These are phyloP conservation scores for Saguinus midas DNA, from an alignment of 2,113 vertebrate genomes.

Conservation along the genomic window DNA sequence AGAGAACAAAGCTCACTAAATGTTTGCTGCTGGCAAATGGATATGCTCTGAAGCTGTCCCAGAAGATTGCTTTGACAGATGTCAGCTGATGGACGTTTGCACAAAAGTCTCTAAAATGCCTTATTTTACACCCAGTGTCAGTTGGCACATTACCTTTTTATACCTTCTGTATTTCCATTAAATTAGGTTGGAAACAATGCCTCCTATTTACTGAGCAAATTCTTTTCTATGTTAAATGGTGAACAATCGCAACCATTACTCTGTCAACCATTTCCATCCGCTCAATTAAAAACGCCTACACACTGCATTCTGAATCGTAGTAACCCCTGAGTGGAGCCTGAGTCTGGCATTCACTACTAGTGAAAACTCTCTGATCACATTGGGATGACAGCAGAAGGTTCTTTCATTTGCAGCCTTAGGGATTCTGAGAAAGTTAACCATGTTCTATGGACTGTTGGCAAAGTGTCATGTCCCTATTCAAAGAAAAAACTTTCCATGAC, in stretches of 20 bases:
- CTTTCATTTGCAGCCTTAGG: neutral
- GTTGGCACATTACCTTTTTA: slow-evolving; percentile 68
- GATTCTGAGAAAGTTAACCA: neutral
- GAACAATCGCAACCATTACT: slow-evolving; percentile 70
- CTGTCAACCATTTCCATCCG: slow-evolving; percentile 54
- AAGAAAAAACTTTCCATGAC: neutral
- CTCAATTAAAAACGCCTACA: slow-evolving; percentile 60
- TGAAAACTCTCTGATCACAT: slow-evolving; percentile 46
- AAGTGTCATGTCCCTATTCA: neutral
- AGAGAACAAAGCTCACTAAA: slow-evolving; percentile 37
- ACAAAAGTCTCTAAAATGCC: slow-evolving; percentile 72
- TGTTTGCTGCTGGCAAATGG: slow-evolving; percentile 60
- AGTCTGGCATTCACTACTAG: neutral
- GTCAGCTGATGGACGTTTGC: slow-evolving; percentile 70
- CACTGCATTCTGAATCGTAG: neutral
- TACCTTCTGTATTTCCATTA: slow-evolving; percentile 74
- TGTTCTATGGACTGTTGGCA: neutral
- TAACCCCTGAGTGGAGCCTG: neutral
- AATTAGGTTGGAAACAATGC: slow-evolving; percentile 74
- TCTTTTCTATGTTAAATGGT: slow-evolving; percentile 57
- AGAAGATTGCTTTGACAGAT: slow-evolving; percentile 72
- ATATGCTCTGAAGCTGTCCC: slow-evolving; percentile 57
- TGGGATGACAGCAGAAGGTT: neutral
- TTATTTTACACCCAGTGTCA: slow-evolving; percentile 68
- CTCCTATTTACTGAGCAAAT: slow-evolving; percentile 64